Base-by-base conservation (phyloP, 2,113 vertebrate species). In the Sialia sialis region DNA sequence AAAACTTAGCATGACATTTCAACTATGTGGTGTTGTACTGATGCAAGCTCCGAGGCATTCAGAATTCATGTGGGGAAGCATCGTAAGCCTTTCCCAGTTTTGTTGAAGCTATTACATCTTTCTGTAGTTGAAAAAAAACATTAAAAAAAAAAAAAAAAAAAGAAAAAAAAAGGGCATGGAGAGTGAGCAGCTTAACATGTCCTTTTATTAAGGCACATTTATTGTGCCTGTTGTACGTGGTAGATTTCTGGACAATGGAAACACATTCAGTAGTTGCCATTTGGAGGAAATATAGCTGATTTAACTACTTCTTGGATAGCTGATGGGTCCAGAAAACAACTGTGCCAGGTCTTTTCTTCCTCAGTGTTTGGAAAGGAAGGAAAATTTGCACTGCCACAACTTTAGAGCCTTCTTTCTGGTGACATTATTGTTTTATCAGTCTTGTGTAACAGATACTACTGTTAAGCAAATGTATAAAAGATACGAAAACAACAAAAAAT, bases 31-130 rank as follows among this genome's bases (percentile, higher is more conserved):
- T 19, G 6, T 0, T 48, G 39, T 36, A 34, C 23, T 32, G 18
- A 29, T 36, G 17, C 7, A 38, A 49, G 46, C 36, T 36, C 25
- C 0, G 0, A 6, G 20, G 19, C 4, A 0, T 69, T 84, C 26
- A 38, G 23, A 84, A 62, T 58, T 77, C 19, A 10, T 4, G 3
- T 11, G 29, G 14, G 41, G 29, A 84, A 80, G 26, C 10, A 39
- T n/a, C 0, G 0, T 72, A 54, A 72, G 11, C 25, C 6, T 44
- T 90, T 60, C 13, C 30, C 6, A 4, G 27, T 59, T 81, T 77
- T 59, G 8, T 4, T 67, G n/a, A 14, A 14, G 20, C 10, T 55
- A 22, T 67, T 36, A 14, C 23, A 5, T 69, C 22, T 86, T 72
- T 51, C 29, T 87, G 3, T 34, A 44, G 43, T 49, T 15, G 5